These are phyloP conservation scores for Ethmia dodecea DNA, from an alignment of 2,888 invertebrate species.

Conservation along the genomic window DNA sequence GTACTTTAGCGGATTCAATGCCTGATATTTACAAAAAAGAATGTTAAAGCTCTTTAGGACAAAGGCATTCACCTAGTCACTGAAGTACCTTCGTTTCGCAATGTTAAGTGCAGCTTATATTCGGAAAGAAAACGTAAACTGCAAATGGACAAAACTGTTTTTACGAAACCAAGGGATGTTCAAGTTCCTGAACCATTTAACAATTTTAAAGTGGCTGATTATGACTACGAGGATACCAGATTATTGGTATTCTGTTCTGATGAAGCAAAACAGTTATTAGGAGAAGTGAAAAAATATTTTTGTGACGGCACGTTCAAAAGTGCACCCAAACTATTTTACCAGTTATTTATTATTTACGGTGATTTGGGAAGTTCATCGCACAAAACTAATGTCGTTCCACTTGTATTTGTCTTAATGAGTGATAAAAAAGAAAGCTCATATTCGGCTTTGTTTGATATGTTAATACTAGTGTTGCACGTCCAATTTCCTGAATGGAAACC, in stretches of 20 bases:
- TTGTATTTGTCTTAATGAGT: too few relatives aligned
- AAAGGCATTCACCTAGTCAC: neutral
- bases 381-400: too few relatives aligned
- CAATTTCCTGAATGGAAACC: too few relatives aligned
- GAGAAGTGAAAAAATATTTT: neutral
- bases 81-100: neutral
- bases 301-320: neutral
- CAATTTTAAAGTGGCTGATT: neutral
- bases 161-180: neutral
- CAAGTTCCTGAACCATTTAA: neutral
- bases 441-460: too few relatives aligned
- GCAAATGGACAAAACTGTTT: neutral
- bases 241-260: neutral
- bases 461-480: too few relatives aligned
- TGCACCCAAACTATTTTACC: neutral
- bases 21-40: neutral
- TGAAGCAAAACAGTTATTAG: neutral
- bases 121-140: neutral
- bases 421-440: too few relatives aligned
- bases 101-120: neutral
- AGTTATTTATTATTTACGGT: too few relatives aligned
- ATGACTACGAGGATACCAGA: neutral
- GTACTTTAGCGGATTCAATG: neutral
- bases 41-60: neutral
- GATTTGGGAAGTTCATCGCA: too few relatives aligned